These are phyloP conservation scores for Anabas testudineus DNA, from an alignment of 2,797 vertebrate species.

Conservation along the genomic window DNA sequence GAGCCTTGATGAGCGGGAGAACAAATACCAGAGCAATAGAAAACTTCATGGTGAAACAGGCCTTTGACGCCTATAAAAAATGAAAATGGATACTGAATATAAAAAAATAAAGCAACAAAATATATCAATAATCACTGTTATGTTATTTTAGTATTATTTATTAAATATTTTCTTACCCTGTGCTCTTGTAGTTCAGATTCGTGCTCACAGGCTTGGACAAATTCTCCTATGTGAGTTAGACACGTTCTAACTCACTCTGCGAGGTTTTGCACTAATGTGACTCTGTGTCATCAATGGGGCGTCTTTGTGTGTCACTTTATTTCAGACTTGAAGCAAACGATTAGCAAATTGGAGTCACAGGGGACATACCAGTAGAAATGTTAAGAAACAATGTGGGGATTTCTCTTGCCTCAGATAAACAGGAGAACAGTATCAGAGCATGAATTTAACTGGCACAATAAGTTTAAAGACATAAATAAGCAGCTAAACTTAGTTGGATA, in stretches of 20 bases:
- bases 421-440: background rate
- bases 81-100: too few species aligned
- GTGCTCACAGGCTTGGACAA: conserved; percentile 26
- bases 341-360: conserved; percentile 85
- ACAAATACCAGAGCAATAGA: conserved; percentile 58
- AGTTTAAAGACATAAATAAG: background rate
- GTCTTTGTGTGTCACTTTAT: conserved; percentile 79
- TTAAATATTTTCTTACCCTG: conserved; percentile 49
- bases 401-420: background rate
- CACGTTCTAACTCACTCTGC: conserved; percentile 29
- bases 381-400: conserved; percentile 57
- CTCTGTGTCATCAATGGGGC: conserved; percentile 63
- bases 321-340: conserved; percentile 78
- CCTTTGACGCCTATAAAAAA: conserved; percentile 38
- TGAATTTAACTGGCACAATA: conserved; percentile 2
- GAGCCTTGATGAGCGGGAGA: conserved; percentile 72
- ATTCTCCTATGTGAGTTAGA: conserved; percentile 57
- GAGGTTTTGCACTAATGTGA: conserved; percentile 38
- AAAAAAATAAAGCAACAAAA: background rate
- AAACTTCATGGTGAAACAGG: conserved; percentile 65
- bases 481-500: too few species aligned
- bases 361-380: conserved; percentile 65
- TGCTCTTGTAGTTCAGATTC: conserved; percentile 30
- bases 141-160: background rate
- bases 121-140: background rate